Percentiles rank a stretch among this genome's conserved stretches.
Conservation (phyloP, 2,113 vertebrate genomes). For the Drymodes brunneopygia region DNA sequence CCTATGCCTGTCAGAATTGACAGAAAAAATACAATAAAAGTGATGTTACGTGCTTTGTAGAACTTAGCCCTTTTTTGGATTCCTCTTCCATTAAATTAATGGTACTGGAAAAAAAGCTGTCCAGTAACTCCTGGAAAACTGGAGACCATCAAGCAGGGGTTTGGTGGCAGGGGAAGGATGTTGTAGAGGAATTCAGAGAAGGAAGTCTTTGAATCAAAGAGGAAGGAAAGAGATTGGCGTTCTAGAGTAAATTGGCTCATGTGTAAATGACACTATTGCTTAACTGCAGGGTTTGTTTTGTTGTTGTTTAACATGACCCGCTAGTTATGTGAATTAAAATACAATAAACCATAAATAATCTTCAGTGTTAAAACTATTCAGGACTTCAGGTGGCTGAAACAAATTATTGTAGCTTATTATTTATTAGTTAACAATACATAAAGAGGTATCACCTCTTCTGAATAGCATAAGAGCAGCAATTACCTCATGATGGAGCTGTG, state of each 20-base stretch:
- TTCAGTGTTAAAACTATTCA: background rate
- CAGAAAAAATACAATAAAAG: background rate
- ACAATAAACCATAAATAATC: background rate
- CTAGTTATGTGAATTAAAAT: background rate
- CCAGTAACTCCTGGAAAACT: background rate
- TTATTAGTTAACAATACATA: background rate
- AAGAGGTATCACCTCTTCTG: background rate
- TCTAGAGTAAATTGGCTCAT: background rate
- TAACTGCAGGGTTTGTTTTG: background rate
- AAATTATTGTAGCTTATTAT: background rate
- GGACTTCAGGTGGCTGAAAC: background rate
- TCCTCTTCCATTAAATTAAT: background rate
- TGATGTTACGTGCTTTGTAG: background rate
- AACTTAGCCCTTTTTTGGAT: background rate
- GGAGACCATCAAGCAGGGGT: background rate
- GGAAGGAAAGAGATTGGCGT: fast-evolving
- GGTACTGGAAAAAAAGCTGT: background rate
- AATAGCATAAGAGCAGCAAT: background rate
- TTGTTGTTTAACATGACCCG: background rate
- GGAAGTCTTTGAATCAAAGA: background rate
- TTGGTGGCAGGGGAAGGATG: background rate
- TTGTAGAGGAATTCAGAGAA: background rate
- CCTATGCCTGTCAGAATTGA: background rate
- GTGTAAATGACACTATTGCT: background rate
- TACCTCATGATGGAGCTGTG: background rate